Conservation (phyloP, 2,888 invertebrate genomes). For the Eristalis tenax region DNA sequence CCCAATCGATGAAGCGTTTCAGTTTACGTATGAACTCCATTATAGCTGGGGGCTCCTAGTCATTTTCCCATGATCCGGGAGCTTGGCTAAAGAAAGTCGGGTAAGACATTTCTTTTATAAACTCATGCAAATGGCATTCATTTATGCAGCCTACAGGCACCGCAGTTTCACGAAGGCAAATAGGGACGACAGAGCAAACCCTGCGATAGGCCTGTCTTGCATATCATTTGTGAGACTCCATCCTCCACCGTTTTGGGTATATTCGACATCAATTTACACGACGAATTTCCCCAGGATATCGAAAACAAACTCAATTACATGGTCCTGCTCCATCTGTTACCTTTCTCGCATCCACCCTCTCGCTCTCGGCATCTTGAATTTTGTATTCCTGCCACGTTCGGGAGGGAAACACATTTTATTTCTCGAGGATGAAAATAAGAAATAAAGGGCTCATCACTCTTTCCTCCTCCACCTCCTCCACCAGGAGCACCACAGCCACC, state of each 20-base stretch:
- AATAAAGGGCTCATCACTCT: not conserved
- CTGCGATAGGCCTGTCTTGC: not conserved
- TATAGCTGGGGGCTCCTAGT: not conserved
- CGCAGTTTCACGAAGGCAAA: no score
- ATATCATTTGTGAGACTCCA: not conserved
- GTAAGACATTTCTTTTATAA: not conserved
- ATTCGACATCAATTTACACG: constrained; percentile 31
- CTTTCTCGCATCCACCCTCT: not conserved
- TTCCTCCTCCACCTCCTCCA: not conserved
- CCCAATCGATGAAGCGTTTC: not conserved
- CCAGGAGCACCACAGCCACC: not conserved
- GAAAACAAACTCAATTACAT: constrained; percentile 65
- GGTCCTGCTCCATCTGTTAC: not conserved
- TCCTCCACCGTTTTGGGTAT: not conserved
- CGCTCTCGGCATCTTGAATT: constrained; percentile 17
- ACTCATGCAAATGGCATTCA: not conserved
- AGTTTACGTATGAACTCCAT: not conserved
- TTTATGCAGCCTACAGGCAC: not conserved
- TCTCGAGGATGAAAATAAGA: not conserved
- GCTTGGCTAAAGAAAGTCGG: not conserved
- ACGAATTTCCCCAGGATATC: constrained; percentile 58
- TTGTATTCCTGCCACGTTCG: constrained; percentile 30
- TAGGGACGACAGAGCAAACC: not conserved
- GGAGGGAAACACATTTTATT: not conserved
- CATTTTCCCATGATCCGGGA: not conserved